Base-by-base conservation (phyloP, 2,113 vertebrate species). In the Puntigrus tetrazona region DNA sequence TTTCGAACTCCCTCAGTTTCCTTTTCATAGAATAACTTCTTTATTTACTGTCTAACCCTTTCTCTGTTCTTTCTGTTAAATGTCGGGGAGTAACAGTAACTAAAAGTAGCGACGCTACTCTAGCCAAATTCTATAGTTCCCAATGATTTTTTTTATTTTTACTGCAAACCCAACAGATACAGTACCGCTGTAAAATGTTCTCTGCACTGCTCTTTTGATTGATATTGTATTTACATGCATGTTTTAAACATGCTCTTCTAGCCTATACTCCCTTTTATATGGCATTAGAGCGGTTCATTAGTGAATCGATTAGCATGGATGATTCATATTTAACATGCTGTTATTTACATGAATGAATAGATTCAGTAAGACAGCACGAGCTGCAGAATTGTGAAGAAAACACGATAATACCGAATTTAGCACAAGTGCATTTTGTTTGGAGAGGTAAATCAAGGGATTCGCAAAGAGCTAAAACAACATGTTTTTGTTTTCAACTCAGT, bases 41-140 rank as follows among this genome's bases (percentile, higher is more conserved):
- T 47, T 18, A 16, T 43, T 78, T 61, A 38, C 69, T 16, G 69
- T 43, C 22, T 73, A 43, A 10, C 69, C 43, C 69, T 36, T 72
- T 38, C 8, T 69, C 65, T 72, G 72, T 50, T 75, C 41, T 75
- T 50, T 47, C 10, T 74, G 25, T 75, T 25, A 75, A 45, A 75
- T n/a, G 38, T 27, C 27, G 13, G 38, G 69, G 22, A 43, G 36
- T 13, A 22, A 70, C 18, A 70, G 18, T 13, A 72, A 25, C 38
- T 72, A 13, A 72, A 72, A 72, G 38, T 14, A 43, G 22, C 43
- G 38, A n/a, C 10, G 20, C 34, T 69, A 69, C 65, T 72, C 14
- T 1, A 72, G 36, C 10, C 5, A 73, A 8, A n/a, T 70, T 70
- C 67, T 36, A 38, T 20, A 67, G 31, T 16, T 36, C 22, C 8